phyloP scores from a whole-genome alignment of 2,113 vertebrate genomes.

The Nibea coibor region DNA sequence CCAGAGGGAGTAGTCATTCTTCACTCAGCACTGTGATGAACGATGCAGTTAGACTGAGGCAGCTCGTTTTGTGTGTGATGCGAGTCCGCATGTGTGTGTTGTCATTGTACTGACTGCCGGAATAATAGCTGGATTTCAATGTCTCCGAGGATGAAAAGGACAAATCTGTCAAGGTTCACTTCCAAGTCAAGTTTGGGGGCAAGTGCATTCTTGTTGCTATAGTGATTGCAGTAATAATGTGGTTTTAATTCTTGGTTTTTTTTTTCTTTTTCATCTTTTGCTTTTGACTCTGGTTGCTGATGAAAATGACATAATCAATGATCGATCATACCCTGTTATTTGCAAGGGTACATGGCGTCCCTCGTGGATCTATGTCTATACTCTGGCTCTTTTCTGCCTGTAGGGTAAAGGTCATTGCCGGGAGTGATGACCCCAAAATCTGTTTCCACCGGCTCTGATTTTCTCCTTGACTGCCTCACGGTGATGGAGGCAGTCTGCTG shows the following conservation, averaged over 20 bases:
- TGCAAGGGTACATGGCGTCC: background rate
- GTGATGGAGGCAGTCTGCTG: conserved; percentile 68
- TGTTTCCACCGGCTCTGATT: conserved; percentile 82
- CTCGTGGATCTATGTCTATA: conserved; percentile 36
- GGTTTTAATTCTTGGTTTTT: background rate
- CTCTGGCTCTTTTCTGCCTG: conserved; percentile 11
- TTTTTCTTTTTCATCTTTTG: background rate
- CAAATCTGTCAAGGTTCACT: conserved; percentile 47
- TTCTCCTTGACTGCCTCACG: conserved; percentile 76
- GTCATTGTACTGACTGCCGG: conserved; percentile 41
- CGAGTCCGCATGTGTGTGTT: conserved; percentile 39
- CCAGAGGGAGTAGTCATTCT: conserved; percentile 62
- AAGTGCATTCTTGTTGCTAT: conserved; percentile 8
- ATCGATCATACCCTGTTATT: background rate
- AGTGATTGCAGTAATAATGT: background rate
- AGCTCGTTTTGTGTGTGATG: conserved; percentile 40
- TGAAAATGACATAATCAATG: conserved; percentile 1
- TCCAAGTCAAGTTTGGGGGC: conserved; percentile 46
- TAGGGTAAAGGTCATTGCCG: conserved; percentile 60
- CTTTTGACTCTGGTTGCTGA: background rate
- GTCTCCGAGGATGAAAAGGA: conserved; percentile 45
- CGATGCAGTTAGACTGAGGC: conserved; percentile 50
- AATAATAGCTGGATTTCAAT: conserved; percentile 35
- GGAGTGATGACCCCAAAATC: conserved; percentile 82
- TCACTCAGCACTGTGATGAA: conserved; percentile 66